Conservation (phyloP, 2,113 vertebrate genomes). For the Gymnocephalus cernua region DNA sequence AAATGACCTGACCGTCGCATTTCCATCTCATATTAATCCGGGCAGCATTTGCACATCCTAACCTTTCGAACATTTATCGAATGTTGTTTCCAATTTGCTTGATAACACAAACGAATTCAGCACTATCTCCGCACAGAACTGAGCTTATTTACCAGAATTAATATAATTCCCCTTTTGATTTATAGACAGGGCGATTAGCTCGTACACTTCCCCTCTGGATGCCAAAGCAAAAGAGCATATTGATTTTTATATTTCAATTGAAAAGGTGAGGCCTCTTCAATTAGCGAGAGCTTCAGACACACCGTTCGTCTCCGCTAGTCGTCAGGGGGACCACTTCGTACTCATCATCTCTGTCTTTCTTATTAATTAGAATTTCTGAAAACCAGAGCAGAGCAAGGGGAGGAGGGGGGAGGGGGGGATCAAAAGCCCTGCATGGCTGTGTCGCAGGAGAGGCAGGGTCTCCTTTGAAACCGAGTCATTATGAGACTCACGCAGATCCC, state of each 20-base stretch:
- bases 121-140: constrained; percentile 34
- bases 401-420: constrained; percentile 54
- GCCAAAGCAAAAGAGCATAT: constrained; percentile 56
- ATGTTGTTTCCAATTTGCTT: constrained; percentile 58
- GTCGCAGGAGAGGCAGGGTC: constrained; percentile 61
- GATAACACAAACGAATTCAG: constrained; percentile 61
- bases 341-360: constrained; percentile 60
- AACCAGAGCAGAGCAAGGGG: constrained; percentile 45
- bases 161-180: constrained; percentile 74
- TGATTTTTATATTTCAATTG: constrained; percentile 75
- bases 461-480: constrained; percentile 78
- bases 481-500: constrained; percentile 66
- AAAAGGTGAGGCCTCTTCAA: constrained; percentile 78
- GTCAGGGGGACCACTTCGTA: constrained; percentile 20
- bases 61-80: constrained; percentile 55
- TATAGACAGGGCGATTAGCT: constrained; percentile 66
- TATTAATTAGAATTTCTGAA: constrained; percentile 73
- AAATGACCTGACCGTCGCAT: constrained; percentile 16
- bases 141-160: constrained; percentile 72
- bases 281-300: constrained; percentile 46
- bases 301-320: constrained; percentile 23
- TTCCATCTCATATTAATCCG: constrained; percentile 32
- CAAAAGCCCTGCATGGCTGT: constrained; percentile 70
- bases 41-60: constrained; percentile 44
- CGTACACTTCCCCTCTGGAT: constrained; percentile 40